Base-by-base conservation (phyloP, 64 coral and sea anemone genomes). In the Montipora efflorescens region DNA sequence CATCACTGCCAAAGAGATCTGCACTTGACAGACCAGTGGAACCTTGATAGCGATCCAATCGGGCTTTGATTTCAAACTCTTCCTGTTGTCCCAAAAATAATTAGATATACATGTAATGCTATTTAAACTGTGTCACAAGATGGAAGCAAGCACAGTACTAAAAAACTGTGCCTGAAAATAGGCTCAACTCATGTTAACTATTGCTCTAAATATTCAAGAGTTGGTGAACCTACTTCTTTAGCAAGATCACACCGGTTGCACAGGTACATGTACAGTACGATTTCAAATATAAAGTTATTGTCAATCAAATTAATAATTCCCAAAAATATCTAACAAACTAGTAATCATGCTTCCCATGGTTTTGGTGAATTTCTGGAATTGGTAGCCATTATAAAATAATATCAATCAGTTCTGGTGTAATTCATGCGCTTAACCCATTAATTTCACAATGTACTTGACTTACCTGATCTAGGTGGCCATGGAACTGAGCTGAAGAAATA, bases 401-500 rank as follows among this genome's bases (percentile, higher is more conserved):
- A 36, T 36, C 36, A 36, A 36, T 36, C 36, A 36, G 36, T 36
- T 36, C 15, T 67, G 16, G 16, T 15, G 11, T 14, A 9, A 18
- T 67, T 67, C 62, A 18, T 18, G 16, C 0, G 8, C 36, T 36
- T 36, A 36, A 36, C 36, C 36, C 36, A 36, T 36, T 36, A 36
- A 36, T 36, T 36, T 36, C 36, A 36, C 36, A 36, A 67, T 9
- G 4, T 19, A 55, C 12, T 87, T 28, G 59, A 79, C 74, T 2
- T 86, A 98, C 96, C 70, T 93, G 82, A 22, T 91, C 82, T 86
- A 55, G 68, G 58, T 96, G 81, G 50, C 98, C 98, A 96, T 89
- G 90, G 44, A 94, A 99, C 61, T 99, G 98, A 36, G 92, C 78
- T 79, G 98, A 99, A 15, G 98, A 99, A 90, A 99, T 99, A 20